phyloP scores from a whole-genome alignment of 92 coral and sea anemone species.

The Plumapathes pennacea region DNA sequence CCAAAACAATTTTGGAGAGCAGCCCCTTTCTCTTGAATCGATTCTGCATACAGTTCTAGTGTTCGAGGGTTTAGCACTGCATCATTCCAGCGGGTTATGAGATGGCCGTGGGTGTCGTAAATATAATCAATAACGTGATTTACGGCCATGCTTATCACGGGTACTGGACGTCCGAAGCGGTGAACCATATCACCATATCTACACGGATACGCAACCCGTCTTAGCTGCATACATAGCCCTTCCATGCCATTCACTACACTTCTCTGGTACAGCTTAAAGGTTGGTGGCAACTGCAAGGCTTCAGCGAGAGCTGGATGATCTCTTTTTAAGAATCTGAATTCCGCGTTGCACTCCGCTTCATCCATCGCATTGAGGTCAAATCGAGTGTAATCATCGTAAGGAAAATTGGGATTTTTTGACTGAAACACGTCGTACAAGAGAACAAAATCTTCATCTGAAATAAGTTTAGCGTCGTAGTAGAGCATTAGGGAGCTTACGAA shows the following conservation, averaged over 20 bases:
- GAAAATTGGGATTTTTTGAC: constrained; percentile 6
- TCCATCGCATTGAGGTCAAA: constrained; percentile 4
- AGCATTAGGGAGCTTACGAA: no score
- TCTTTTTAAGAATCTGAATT: constrained; percentile 5
- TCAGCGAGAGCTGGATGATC: constrained; percentile 15
- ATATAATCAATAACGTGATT: not conserved
- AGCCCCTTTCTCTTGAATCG: no score
- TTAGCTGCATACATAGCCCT: constrained; percentile 4
- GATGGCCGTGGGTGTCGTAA: not conserved
- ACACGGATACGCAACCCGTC: constrained; percentile 7
- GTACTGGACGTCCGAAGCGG: not conserved
- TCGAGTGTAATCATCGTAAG: constrained; percentile 2
- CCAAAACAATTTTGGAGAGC: no score
- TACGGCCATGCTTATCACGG: not conserved
- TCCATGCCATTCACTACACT: constrained; percentile 8
- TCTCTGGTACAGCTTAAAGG: constrained; percentile 2
- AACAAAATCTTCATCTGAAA: constrained; percentile 11
- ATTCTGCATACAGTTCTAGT: not conserved
- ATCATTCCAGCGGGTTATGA: not conserved
- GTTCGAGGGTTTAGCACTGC: not conserved
- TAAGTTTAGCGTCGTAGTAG: no score
- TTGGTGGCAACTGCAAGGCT: constrained; percentile 9
- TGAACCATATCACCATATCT: constrained; percentile 2
- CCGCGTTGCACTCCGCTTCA: constrained; percentile 15
- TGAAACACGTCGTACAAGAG: constrained; percentile 2